These are phyloP conservation scores for Mesembrinibis cayennensis DNA, from an alignment of 2,113 vertebrate species.

Conservation along the genomic window DNA sequence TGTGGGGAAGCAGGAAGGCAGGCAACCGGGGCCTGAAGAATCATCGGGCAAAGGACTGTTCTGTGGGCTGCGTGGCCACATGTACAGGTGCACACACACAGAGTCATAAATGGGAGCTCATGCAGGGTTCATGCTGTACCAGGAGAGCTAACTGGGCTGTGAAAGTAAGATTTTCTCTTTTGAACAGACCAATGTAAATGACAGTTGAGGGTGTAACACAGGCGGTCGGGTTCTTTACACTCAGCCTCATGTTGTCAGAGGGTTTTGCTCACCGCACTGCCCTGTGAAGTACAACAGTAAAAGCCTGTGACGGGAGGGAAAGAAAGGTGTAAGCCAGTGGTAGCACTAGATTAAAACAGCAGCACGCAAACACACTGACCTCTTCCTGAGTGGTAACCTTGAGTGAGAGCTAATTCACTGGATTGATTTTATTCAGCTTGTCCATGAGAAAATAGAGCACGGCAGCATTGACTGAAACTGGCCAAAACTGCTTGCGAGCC, in stretches of 20 bases:
- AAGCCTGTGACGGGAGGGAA: conserved; percentile 66
- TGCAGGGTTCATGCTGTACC: background rate
- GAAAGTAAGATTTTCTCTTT: conserved; percentile 80
- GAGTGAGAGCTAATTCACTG: conserved; percentile 81
- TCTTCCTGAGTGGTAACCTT: conserved; percentile 62
- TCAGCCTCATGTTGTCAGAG: conserved; percentile 65
- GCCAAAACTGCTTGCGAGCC: conserved; percentile 76
- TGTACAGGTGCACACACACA: background rate
- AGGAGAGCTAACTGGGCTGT: conserved; percentile 76
- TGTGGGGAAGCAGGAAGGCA: background rate
- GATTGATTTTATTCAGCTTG: conserved; percentile 86
- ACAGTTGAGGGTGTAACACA: conserved; percentile 75
- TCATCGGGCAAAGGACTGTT: background rate
- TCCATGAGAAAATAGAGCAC: conserved; percentile 82
- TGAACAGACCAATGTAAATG: conserved; percentile 77
- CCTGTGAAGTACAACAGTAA: conserved; percentile 82
- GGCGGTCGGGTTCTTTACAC: conserved; percentile 74
- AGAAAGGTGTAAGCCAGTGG: background rate
- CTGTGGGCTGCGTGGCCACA: background rate
- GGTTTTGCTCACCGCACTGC: conserved; percentile 72
- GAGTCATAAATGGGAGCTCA: fast-evolving
- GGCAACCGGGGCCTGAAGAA: background rate
- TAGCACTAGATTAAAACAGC: conserved; percentile 26
- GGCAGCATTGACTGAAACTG: conserved; percentile 78
- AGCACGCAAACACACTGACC: background rate